A percentile compares a stretch with the other conserved stretches of the same genome.
Conservation (phyloP, 2,113 vertebrate genomes). For the Phaethornis superciliosus region DNA sequence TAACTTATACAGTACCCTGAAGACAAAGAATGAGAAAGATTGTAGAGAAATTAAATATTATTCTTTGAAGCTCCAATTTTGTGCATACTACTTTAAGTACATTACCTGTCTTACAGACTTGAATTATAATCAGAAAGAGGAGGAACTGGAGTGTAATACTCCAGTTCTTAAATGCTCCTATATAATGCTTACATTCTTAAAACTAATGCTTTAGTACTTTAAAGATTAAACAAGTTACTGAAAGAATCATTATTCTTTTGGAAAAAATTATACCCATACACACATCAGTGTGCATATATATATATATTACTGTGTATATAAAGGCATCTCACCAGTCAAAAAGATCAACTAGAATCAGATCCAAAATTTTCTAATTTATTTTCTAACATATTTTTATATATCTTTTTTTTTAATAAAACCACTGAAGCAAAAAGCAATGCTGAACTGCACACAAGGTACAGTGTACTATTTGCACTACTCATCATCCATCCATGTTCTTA, state of each 20-base stretch:
- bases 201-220: background rate
- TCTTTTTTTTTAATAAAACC: background rate
- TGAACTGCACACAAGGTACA: background rate
- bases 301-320: background rate
- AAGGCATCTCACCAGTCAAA: background rate
- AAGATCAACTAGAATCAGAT: background rate
- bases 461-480: background rate
- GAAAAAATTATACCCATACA: background rate
- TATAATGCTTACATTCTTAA: background rate
- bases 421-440: background rate
- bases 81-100: background rate
- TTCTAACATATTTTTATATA: background rate
- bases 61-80: background rate
- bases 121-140: background rate
- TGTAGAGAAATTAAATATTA: background rate
- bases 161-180: background rate
- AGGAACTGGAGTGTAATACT: background rate
- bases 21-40: background rate
- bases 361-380: background rate
- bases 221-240: background rate
- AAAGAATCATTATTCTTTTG: background rate
- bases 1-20: background rate
- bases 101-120: background rate
- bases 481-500: background rate
- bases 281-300: accelerated